Conservation (phyloP, 2,888 invertebrate genomes). For the Quadroppia sp. region DNA sequence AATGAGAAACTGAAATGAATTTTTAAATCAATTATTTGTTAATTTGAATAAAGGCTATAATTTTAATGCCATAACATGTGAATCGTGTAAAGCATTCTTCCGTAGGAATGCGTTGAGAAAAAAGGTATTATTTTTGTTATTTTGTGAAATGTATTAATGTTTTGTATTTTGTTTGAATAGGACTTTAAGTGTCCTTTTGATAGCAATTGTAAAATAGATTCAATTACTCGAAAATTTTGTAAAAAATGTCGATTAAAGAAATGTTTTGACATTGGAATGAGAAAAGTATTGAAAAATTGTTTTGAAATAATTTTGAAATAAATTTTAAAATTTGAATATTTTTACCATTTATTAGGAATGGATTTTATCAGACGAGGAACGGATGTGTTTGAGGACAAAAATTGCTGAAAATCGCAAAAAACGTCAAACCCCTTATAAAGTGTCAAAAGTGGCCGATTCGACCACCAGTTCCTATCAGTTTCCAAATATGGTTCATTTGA, state of each 20-base stretch:
- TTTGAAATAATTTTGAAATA: neutral
- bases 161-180: conserved; percentile 51
- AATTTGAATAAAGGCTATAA: conserved; percentile 60
- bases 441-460: conserved; percentile 24
- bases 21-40: neutral
- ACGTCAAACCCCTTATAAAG: neutral
- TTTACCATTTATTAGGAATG: conserved; percentile 61
- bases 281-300: conserved; percentile 58
- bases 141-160: neutral
- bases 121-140: conserved; percentile 59
- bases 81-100: conserved; percentile 96
- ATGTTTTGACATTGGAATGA: conserved; percentile 91
- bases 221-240: conserved; percentile 88
- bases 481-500: no score
- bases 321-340: neutral
- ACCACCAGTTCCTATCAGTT: neutral
- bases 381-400: conserved; percentile 76
- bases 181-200: conserved; percentile 90
- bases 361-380: conserved; percentile 94
- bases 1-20: neutral
- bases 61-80: conserved; percentile 92
- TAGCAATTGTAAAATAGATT: conserved; percentile 82
- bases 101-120: conserved; percentile 84
- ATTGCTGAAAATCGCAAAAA: conserved; percentile 62
- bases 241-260: conserved; percentile 92